phyloP scores from a whole-genome alignment of 2,797 vertebrate species.

The Sebastes steindachneri region DNA sequence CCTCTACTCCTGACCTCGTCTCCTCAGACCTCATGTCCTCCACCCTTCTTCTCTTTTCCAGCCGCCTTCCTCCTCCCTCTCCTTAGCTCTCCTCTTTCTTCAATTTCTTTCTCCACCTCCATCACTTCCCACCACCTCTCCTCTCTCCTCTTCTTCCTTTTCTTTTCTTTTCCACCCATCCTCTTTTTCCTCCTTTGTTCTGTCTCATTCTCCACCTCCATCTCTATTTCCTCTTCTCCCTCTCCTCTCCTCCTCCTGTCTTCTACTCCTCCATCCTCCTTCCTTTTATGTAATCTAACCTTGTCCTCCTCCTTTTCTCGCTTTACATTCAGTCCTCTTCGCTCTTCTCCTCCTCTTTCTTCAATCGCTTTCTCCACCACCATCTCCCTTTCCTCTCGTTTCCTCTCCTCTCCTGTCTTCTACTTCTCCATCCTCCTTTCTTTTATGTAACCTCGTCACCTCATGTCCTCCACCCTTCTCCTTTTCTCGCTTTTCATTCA shows the following conservation, averaged over 20 bases:
- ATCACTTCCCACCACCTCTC: neutral
- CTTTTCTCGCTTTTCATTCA: neutral
- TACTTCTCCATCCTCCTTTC: neutral
- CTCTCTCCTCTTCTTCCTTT: neutral
- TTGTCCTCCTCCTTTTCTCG: neutral
- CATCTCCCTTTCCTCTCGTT: no score
- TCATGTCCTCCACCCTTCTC: neutral
- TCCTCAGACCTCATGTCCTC: neutral
- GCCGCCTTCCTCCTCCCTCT: neutral
- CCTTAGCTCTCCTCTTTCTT: neutral
- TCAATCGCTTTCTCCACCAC: no score
- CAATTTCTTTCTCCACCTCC: neutral
- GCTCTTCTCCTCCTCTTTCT: no score
- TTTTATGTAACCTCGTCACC: neutral
- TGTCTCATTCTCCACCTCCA: neutral
- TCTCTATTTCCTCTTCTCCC: neutral
- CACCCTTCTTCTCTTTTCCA: neutral
- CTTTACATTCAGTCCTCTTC: neutral
- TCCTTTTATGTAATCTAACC: neutral
- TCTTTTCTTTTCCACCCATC: neutral
- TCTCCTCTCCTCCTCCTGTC: neutral
- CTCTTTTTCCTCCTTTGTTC: neutral
- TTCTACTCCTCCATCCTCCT: neutral
- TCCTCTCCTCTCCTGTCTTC: neutral
- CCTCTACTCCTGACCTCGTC: neutral